Evolutionary conservation across 2,113 vertebrate species (phyloP).

Genomic region (Nothoprocta perdicaria): DNA sequence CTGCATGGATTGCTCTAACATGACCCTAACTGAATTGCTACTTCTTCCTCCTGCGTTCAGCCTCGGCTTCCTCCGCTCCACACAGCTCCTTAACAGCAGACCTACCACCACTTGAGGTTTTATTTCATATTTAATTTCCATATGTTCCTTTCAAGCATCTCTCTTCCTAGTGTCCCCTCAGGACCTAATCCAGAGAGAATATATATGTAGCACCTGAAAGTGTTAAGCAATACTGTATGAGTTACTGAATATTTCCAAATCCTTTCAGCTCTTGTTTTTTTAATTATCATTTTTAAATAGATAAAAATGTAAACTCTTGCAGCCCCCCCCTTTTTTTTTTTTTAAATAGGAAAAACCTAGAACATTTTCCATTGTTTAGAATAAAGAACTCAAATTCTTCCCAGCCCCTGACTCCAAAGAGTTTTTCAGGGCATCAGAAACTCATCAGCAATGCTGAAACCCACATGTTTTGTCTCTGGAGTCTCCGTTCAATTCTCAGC

Average conservation of each 20-base stretch:
- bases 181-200: constrained; percentile 30
- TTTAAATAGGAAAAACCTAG: fast-evolving
- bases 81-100: neutral
- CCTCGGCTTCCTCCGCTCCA: neutral
- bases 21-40: neutral
- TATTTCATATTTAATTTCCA: neutral
- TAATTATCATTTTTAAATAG: neutral
- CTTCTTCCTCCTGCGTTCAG: neutral
- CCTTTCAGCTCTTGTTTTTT: neutral
- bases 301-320: neutral
- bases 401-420: neutral
- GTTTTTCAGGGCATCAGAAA: neutral
- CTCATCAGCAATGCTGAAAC: neutral
- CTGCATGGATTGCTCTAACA: neutral
- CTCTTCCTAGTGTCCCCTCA: neutral
- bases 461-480: neutral
- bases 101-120: neutral
- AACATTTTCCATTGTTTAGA: neutral
- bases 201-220: neutral
- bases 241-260: neutral
- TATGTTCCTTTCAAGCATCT: constrained; percentile 17
- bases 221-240: neutral
- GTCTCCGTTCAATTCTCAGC: neutral
- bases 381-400: neutral
- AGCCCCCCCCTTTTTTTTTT: neutral